Evolutionary conservation across 2,113 vertebrate species (phyloP).

Genomic region (Eira barbara): DNA sequence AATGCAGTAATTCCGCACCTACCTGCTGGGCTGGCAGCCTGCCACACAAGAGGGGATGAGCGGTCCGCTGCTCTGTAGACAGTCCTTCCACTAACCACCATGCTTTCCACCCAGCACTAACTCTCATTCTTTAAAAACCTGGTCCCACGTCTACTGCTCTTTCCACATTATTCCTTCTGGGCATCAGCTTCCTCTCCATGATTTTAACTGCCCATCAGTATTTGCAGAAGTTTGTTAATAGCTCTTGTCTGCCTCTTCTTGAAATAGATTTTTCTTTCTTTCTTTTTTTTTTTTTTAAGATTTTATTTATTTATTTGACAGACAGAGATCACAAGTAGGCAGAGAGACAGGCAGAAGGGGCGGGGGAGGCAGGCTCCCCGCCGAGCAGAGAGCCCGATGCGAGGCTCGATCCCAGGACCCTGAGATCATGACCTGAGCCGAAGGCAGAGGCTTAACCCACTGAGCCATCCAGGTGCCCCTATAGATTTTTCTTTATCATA

Average conservation of each 20-base stretch:
- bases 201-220: background rate
- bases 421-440: no score
- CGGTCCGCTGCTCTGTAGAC: background rate
- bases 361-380: no score
- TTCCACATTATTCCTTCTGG: background rate
- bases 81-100: background rate
- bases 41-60: no score
- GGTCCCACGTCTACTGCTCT: background rate
- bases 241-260: background rate
- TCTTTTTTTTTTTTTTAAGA: no score
- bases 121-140: background rate
- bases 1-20: background rate
- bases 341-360: no score
- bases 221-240: background rate
- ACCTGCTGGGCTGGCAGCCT: no score
- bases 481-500: background rate
- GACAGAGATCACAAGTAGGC: no score
- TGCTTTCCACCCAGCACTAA: background rate
- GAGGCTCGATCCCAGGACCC: no score
- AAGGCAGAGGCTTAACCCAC: no score
- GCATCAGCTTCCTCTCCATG: background rate
- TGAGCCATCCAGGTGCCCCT: no score
- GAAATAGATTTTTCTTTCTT: background rate
- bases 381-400: no score
- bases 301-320: no score